phyloP scores from a whole-genome alignment of 2,888 invertebrate genomes.

The Drosophila barbarae region DNA sequence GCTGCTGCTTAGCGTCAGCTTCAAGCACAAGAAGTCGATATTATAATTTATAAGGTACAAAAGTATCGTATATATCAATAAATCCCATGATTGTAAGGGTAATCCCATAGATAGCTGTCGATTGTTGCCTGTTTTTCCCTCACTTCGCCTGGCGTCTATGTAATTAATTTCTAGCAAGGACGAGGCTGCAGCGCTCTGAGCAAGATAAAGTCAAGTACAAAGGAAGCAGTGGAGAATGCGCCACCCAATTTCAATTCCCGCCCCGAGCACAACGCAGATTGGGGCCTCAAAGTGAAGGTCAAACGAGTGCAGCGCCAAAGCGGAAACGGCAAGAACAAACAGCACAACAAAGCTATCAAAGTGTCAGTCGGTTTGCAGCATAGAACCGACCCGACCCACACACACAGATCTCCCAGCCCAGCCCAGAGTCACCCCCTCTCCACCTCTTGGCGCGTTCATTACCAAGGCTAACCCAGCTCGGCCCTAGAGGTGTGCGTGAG shows the following conservation, averaged over 20 bases:
- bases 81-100: background rate
- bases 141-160: conserved; percentile 16
- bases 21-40: conserved; percentile 20
- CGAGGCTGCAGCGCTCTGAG: conserved; percentile 40
- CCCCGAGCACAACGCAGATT: conserved; percentile 37
- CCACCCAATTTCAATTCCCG: conserved; percentile 17
- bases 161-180: conserved; percentile 69
- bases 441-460: conserved; percentile 48
- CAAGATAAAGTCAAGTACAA: conserved; percentile 58
- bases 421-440: conserved; percentile 7
- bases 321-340: conserved; percentile 40
- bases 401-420: conserved; percentile 15
- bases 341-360: conserved; percentile 53
- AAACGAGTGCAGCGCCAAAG: conserved; percentile 61
- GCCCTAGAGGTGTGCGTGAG: conserved; percentile 26
- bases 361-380: conserved; percentile 53
- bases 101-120: background rate
- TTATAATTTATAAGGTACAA: conserved; percentile 19
- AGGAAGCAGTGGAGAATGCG: conserved; percentile 50
- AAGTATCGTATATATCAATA: background rate
- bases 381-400: conserved; percentile 38
- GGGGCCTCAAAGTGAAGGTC: conserved; percentile 64
- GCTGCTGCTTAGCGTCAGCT: conserved; percentile 79
- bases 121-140: background rate
- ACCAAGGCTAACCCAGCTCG: conserved; percentile 59